Percentiles rank a stretch among this genome's conserved stretches.
phyloP scores from a whole-genome alignment of 2,797 vertebrate species.

The Melanogrammus aeglefinus region DNA sequence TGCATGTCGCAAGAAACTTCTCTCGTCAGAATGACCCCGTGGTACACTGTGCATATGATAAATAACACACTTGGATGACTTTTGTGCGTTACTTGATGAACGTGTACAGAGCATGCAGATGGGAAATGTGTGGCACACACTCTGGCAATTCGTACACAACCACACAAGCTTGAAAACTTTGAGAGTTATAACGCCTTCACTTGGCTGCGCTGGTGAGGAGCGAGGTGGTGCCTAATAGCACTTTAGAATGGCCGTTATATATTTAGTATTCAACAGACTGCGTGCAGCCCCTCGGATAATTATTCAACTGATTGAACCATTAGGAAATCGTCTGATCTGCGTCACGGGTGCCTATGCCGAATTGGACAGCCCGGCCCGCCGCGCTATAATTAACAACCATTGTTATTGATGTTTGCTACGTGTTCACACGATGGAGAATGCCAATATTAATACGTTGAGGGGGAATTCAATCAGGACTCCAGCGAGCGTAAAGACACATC shows the following conservation, averaged over 20 bases:
- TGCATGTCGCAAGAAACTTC: too few relatives aligned
- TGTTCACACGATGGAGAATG: slow-evolving; percentile 24
- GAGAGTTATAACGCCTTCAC: slow-evolving; percentile 49
- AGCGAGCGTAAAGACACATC: slow-evolving; percentile 15
- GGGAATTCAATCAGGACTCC: slow-evolving; percentile 32
- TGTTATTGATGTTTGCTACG: slow-evolving; percentile 57
- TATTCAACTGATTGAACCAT: slow-evolving; percentile 70
- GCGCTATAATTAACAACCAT: slow-evolving; percentile 53
- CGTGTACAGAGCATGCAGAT: slow-evolving; percentile 40
- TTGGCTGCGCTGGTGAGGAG: slow-evolving; percentile 36
- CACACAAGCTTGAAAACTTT: slow-evolving; percentile 46
- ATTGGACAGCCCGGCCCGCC: slow-evolving; percentile 32
- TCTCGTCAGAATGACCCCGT: too few relatives aligned
- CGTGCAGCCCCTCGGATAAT: slow-evolving; percentile 52
- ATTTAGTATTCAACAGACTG: slow-evolving; percentile 64
- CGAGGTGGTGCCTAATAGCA: slow-evolving; percentile 46
- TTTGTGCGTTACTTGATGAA: slow-evolving; percentile 34
- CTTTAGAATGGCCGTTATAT: slow-evolving; percentile 59
- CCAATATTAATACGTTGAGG: slow-evolving; percentile 40
- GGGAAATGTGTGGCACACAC: slow-evolving; percentile 33
- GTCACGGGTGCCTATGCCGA: slow-evolving; percentile 40
- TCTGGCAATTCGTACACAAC: slow-evolving; percentile 39
- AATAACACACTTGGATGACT: slow-evolving; percentile 5
- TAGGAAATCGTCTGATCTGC: slow-evolving; percentile 61
- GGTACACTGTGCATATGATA: too few relatives aligned